Evolutionary conservation across 2,113 vertebrate species (phyloP), one percentile per base, ranked within the genome.

Genomic region (Aegotheles bennettii): DNA sequence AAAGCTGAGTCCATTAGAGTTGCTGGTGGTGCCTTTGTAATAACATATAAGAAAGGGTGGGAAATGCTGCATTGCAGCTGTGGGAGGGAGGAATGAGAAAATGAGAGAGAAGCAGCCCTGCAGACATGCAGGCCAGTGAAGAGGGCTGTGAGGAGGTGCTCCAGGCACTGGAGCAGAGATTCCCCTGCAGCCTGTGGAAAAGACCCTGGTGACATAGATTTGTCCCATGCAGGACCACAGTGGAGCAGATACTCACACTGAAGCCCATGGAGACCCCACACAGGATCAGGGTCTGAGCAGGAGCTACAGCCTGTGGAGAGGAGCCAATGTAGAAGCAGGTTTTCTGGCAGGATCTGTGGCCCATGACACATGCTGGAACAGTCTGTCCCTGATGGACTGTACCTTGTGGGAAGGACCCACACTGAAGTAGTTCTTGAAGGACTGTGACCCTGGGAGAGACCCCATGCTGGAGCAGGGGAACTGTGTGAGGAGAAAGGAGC

Each of bases 141-240:
- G 57, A 57, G 19, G 42, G 25, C 35, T 10, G 33, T 29, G 20
- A 91, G 35, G 47, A 68, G 40, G 9, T 54, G 26, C 8, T 80
- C 13, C 35, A 73, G 24, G 45, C 4, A 4, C 31, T 0, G 0
- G n/a, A n/a, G n/a, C n/a, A n/a, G n/a, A n/a, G n/a, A n/a, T n/a
- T n/a, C n/a, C n/a, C n/a, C n/a, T n/a, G n/a, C 45, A 45, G 43
- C 14, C 43, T 45, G 43, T 45, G 43, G 43, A 45, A 45, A 45
- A 45, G 43, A 45, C 43, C 16, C 7, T 45, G 43, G 43, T 45
- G 43, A 45, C 19, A 18, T 18, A 45, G 43, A 18, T 45, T 45
- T 48, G 54, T 12, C 23, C 17, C 17, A 12, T 9, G 14, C 10
- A 65, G 26, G 28, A 65, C 7, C 19, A 40, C 0, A 0, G 13